A percentile compares a stretch with the other conserved stretches of the same genome.
phyloP scores from a whole-genome alignment of 2,113 vertebrate species.

The Macaca mulatta region DNA sequence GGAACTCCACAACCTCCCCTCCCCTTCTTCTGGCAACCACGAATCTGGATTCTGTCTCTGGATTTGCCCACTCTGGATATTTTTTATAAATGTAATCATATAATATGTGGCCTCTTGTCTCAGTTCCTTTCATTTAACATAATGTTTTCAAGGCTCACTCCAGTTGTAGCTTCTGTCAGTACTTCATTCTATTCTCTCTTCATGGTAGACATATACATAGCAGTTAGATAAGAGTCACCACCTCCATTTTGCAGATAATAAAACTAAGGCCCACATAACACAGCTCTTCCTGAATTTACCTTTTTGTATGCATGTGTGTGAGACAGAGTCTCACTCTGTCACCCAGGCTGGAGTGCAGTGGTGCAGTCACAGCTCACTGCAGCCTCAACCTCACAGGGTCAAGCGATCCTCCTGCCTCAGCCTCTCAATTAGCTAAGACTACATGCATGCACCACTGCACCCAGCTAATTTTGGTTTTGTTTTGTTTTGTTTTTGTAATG shows the following conservation, averaged over 20 bases:
- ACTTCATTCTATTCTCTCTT: neutral
- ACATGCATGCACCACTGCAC: too few relatives aligned
- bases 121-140: neutral
- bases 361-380: too few relatives aligned
- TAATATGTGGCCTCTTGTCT: neutral
- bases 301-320: too few relatives aligned
- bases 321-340: too few relatives aligned
- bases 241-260: neutral
- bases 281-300: neutral
- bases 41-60: neutral
- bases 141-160: neutral
- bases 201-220: neutral
- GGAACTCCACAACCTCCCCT: neutral
- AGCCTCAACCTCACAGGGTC: too few relatives aligned
- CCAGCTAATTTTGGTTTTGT: too few relatives aligned
- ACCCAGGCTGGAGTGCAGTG: too few relatives aligned
- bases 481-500: too few relatives aligned
- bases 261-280: neutral
- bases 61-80: neutral
- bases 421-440: too few relatives aligned
- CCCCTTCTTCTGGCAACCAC: neutral
- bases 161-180: accelerated
- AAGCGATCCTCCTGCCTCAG: too few relatives aligned
- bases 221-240: neutral
- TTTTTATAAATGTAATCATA: neutral